Evolutionary conservation across 2,888 invertebrate genomes (phyloP), one percentile per base, ranked within the genome.

Genomic region (Campoplex nolae): DNA sequence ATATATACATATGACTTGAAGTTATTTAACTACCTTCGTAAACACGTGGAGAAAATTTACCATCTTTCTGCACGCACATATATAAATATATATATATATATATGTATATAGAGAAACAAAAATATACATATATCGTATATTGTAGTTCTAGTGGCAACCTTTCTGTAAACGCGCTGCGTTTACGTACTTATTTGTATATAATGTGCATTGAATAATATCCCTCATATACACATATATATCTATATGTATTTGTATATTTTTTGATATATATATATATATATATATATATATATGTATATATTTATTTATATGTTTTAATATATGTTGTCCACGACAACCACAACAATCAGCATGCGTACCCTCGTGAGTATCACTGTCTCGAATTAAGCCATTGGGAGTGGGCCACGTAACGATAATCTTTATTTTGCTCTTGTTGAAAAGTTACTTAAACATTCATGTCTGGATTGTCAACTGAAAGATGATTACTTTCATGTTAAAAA

Each of bases 261-360:
- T 65, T 23, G 23, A 23, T 23, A 23, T 23, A 23, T 23, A 13
- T 35, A 32, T 42, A 32, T 65, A 67, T 51, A 62, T 16, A 23
- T 48, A 62, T n/a, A n/a, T n/a, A n/a, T 35, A 32, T 42, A 32
- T 65, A 67, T 51, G 45, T 16, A 23, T 48, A 62, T 65, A 35
- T 76, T 28, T 77, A 67, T 67, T 35, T 11, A 68, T 11, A 78
- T 56, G 28, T 7, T 56, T 70, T 8, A 45, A 70, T 42, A 18
- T 18, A 78, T 54, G 54, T 48, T 62, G 71, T 32, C 74, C 32
- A 35, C 74, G 83, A 74, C 85, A 70, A 54, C 87, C 45, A 74
- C 85, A 87, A 84, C 84, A 73, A 86, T 75, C 92, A 90, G 42
- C 89, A 92, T 92, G 92, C 91, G 90, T 88, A 62, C 78, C 73